Evolutionary conservation across 1,140 invertebrate species (phyloP).

Genomic region (Megathymus violae): DNA sequence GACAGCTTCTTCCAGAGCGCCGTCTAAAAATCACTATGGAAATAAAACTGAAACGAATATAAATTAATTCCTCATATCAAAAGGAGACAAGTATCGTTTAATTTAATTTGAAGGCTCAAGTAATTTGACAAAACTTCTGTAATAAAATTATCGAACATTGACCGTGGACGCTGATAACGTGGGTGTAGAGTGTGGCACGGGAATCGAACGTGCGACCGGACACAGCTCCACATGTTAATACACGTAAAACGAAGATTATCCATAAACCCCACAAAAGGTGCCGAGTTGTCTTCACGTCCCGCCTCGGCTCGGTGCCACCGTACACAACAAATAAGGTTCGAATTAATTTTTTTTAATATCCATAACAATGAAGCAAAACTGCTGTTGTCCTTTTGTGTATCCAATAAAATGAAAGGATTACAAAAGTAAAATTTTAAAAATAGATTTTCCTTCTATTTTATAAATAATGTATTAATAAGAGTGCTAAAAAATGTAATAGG

Average conservation of each 20-base stretch:
- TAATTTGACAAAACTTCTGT: constrained; percentile 82
- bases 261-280: constrained; percentile 79
- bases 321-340: constrained; percentile 12
- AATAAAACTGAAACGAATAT: constrained; percentile 45
- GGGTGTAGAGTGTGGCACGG: constrained; percentile 48
- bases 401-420: constrained; percentile 6
- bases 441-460: too few relatives aligned
- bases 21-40: constrained; percentile 27
- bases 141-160: constrained; percentile 82
- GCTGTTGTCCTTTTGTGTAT: neutral
- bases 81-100: constrained; percentile 70
- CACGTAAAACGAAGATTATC: constrained; percentile 75
- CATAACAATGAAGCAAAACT: neutral
- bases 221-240: constrained; percentile 72
- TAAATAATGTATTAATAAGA: too few relatives aligned
- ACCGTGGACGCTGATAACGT: constrained; percentile 64
- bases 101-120: constrained; percentile 78
- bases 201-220: constrained; percentile 63
- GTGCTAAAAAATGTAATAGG: too few relatives aligned
- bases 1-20: neutral
- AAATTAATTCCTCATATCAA: constrained; percentile 73
- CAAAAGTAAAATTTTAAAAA: neutral
- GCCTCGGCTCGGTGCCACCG: constrained; percentile 47
- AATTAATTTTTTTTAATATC: constrained; percentile 33
- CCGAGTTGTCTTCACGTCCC: constrained; percentile 69